Base-by-base conservation (phyloP, 2,797 vertebrate species). In the Oryzias sinensis region DNA sequence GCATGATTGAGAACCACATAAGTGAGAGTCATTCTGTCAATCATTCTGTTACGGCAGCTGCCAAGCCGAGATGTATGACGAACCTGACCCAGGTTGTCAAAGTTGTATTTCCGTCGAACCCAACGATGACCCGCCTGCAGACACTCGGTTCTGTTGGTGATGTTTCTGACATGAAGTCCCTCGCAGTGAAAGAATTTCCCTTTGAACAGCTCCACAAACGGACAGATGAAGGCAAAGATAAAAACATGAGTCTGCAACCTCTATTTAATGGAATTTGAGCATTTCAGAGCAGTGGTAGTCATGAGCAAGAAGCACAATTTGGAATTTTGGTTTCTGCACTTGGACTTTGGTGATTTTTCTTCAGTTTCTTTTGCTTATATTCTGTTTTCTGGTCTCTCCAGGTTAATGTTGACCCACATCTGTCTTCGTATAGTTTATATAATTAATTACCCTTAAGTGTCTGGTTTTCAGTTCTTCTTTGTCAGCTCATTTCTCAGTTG, bases 31-130 rank as follows among this genome's bases (percentile, higher is more conserved):
- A 25, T 6, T 52, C 55, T 40, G 52, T 59, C 68, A 59, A 42
- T 76, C 70, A 43, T 33, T 40, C 44, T 48, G 46, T 43, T 37
- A 57, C 42, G 46, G 59, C 56, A 54, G 44, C 42, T 54, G 50
- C 59, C 16, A 17, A 44, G 41, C 14, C 9, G 33, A 37, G 33
- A 37, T 11, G 37, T 41, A 61, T n/a, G 51, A 64, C 91, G 67
- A 86, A 97, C 95, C 95, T 98, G 96, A 48, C 96, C 96, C 62
- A 98, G 74, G 70, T 98, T 98, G 89, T 98, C 96, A 2, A 98
- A 98, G 89, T 98, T 98, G 88, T 98, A 98, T 68, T 98, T 98
- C 65, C 94, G 86, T 17, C 95, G 89, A 49, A 93, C 81, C 97
- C 96, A 98, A 77, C 56, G 92, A 87, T 95, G 93, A 55, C 72